phyloP scores from a whole-genome alignment of 2,797 vertebrate species.

The Micropoecilia bifurca region DNA sequence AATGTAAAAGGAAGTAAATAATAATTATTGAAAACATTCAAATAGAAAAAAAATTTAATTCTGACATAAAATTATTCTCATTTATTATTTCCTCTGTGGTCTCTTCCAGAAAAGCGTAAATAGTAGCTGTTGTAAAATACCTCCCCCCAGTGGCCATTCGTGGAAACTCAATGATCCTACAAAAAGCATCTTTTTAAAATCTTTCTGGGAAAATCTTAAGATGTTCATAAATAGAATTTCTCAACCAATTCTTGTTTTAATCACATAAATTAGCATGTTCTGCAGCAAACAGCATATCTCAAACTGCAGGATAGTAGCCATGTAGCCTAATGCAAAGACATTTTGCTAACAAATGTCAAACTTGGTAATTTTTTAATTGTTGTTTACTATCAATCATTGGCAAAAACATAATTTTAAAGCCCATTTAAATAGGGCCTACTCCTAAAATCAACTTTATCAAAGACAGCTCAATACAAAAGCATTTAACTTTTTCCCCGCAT shows the following conservation, averaged over 20 bases:
- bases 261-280: no score
- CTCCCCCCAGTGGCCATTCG: constrained; percentile 58
- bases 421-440: no score
- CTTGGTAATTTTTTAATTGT: no score
- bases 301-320: no score
- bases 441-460: no score
- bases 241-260: neutral
- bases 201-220: neutral
- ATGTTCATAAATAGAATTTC: neutral
- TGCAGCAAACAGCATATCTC: no score
- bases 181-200: neutral
- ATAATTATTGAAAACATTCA: neutral
- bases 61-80: neutral
- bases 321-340: no score
- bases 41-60: neutral
- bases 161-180: constrained; percentile 3
- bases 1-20: neutral
- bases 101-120: neutral
- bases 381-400: no score
- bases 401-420: no score
- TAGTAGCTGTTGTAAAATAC: constrained; percentile 12
- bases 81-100: neutral
- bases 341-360: no score
- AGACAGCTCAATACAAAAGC: no score
- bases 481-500: neutral